Conservation (phyloP, 2,797 vertebrate species). For the Chelon labrosus region DNA sequence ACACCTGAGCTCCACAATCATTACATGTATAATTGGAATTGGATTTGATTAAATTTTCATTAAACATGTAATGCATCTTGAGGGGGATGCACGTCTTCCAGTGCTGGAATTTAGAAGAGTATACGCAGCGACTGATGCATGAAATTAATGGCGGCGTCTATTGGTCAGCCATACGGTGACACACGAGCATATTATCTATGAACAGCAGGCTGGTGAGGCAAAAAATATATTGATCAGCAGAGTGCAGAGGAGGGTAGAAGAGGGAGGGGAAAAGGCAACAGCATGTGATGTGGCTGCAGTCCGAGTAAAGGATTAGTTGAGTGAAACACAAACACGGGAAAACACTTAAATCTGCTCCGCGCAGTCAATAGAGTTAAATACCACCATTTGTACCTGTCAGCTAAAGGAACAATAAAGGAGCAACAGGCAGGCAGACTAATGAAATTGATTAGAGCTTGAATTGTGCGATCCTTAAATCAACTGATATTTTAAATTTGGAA, state of each 20-base stretch:
- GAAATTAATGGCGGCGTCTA: conserved; percentile 65
- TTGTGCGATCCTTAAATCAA: conserved; percentile 8
- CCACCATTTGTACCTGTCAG: conserved; percentile 14
- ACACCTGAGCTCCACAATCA: conserved; percentile 75
- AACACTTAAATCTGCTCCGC: conserved; percentile 29
- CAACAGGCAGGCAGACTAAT: conserved; percentile 7
- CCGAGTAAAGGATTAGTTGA: conserved; percentile 15
- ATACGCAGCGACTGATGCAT: conserved; percentile 63
- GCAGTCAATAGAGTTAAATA: conserved; percentile 28
- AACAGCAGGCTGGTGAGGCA: conserved; percentile 12
- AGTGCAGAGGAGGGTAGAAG: conserved; percentile 4
- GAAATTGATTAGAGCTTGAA: conserved; percentile 6
- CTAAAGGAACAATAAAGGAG: neutral
- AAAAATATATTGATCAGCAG: conserved; percentile 25
- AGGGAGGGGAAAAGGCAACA: conserved; percentile 3
- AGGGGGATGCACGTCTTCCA: conserved; percentile 22
- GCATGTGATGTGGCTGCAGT: neutral
- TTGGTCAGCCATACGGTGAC: conserved; percentile 29
- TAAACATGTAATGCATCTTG: conserved; percentile 68
- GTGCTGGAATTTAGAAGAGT: conserved; percentile 41
- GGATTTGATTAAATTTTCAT: conserved; percentile 78
- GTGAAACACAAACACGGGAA: conserved; percentile 6
- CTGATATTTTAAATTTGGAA: neutral
- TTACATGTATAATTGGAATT: conserved; percentile 78
- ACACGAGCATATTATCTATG: neutral